Evolutionary conservation across 2,797 vertebrate genomes (phyloP).

Genomic region (Leucoraja ocellata): DNA sequence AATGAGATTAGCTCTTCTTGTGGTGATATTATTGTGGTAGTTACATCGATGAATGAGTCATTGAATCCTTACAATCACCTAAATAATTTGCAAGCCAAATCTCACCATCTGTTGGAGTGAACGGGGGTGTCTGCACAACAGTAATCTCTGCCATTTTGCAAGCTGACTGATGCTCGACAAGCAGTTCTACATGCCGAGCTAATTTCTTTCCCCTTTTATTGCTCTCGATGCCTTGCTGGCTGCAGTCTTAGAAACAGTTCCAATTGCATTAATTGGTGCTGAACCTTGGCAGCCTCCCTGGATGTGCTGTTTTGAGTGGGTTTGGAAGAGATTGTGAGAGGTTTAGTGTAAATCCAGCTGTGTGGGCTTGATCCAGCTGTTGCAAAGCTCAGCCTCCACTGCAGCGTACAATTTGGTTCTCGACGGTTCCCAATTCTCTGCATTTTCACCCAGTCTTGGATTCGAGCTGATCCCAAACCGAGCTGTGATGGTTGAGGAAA

Average conservation of each 20-base stretch:
- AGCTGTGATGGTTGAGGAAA: too few relatives aligned
- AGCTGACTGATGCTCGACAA: neutral
- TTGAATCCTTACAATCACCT: neutral
- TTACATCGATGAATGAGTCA: neutral
- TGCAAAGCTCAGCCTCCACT: neutral
- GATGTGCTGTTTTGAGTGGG: neutral
- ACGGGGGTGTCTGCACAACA: neutral
- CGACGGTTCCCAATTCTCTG: too few relatives aligned
- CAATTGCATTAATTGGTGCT: neutral
- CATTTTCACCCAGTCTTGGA: too few relatives aligned
- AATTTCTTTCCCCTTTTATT: neutral
- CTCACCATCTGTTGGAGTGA: conserved; percentile 9
- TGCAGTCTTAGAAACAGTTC: neutral
- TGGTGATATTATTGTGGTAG: neutral
- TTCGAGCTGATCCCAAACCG: too few relatives aligned
- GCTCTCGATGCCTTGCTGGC: neutral
- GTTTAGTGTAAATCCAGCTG: neutral
- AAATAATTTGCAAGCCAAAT: neutral
- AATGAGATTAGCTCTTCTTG: neutral
- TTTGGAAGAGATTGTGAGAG: neutral
- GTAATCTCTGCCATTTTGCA: conserved; percentile 1
- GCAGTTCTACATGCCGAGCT: neutral
- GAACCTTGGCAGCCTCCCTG: neutral
- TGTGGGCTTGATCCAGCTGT: neutral
- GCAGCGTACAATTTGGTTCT: neutral